Evolutionary conservation across 2,113 vertebrate genomes (phyloP), one percentile per base, ranked within the genome.

Genomic region (Benitochromis conjunctus): DNA sequence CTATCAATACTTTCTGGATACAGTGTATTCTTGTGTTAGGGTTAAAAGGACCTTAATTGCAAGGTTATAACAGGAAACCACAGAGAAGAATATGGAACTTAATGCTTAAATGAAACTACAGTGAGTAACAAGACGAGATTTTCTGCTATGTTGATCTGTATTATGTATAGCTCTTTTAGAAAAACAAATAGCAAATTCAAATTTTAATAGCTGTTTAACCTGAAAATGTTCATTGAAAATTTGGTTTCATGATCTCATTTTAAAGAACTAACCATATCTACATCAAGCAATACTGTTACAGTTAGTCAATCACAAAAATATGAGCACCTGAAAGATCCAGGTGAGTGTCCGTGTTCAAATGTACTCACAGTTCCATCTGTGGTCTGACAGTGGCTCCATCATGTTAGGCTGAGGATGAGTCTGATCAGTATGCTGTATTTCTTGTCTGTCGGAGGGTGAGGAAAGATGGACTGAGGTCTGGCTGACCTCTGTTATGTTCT

Each of bases 311-410:
- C 18, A 1, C 3, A 31, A 5, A 76, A 51, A 29, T 46, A 18
- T 3, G 16, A 51, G 69, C 11, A 31, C 10, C 16, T 51, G 26
- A 51, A 19, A 51, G 69, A 29, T 19, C 14, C 69, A 51, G 69
- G 26, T 51, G 69, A 31, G 6, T 29, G 46, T 19, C 10, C 6
- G 9, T 76, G 26, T 43, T 62, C n/a, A 56, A 11, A 79, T 31
- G 19, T 43, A 90, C 91, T 90, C 58, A 92, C 90, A 0, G 9
- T 26, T 71, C 16, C 31, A 57, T 58, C 85, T 83, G 74, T 77
- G 83, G 54, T 93, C 90, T 1, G 83, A 89, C 66, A 81, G 86
- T 1, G 38, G 92, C 79, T 94, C 91, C 86, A 92, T 79, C 79
- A 83, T 0, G 62, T 89, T 87, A 62, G 90, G 86, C 0, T 80